Evolutionary conservation across 2,113 vertebrate genomes (phyloP).

Genomic region (Cygnus buccinator): DNA sequence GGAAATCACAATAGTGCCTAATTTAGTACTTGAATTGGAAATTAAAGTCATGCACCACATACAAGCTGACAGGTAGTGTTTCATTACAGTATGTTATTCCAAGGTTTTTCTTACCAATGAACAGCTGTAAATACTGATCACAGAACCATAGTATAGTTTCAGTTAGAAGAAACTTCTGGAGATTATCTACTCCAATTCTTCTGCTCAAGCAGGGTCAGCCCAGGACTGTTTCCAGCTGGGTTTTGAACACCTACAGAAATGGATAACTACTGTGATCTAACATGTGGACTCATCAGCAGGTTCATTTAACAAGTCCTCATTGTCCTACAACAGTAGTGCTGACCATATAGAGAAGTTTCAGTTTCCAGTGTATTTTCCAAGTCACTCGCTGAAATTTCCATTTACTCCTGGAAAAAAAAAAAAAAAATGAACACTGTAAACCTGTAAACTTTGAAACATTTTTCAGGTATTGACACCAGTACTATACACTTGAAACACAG

Average conservation of each 20-base stretch:
- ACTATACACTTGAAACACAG: neutral
- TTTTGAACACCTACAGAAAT: neutral
- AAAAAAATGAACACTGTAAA: neutral
- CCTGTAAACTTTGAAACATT: neutral
- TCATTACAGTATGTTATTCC: neutral
- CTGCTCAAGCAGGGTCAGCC: neutral
- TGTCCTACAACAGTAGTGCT: neutral
- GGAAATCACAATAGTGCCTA: neutral
- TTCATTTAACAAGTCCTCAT: neutral
- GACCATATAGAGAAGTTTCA: neutral
- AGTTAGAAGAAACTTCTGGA: fast-evolving
- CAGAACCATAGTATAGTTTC: neutral
- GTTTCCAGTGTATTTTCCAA: neutral
- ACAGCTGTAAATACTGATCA: neutral
- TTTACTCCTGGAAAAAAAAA: neutral
- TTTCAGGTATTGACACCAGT: neutral
- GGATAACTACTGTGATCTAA: neutral
- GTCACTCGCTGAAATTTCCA: neutral
- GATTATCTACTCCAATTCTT: neutral
- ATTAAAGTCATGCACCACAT: neutral
- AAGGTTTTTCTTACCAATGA: neutral
- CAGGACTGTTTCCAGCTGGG: neutral
- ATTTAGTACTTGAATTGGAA: neutral
- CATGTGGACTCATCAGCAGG: neutral
- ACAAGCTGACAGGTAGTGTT: neutral